These are phyloP conservation scores for Xenopus petersii DNA, from an alignment of 2,797 vertebrate species.

Conservation along the genomic window DNA sequence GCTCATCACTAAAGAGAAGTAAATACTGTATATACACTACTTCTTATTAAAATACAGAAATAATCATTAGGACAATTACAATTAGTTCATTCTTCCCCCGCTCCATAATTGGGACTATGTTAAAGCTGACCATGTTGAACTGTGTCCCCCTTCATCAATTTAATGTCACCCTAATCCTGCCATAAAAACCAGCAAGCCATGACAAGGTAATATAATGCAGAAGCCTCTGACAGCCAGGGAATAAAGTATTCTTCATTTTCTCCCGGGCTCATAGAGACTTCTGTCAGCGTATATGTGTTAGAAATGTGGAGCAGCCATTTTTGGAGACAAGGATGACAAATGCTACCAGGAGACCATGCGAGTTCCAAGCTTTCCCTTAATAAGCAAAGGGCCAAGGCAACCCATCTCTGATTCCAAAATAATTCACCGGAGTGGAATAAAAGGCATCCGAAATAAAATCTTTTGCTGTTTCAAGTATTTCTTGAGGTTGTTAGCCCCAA, in stretches of 20 bases:
- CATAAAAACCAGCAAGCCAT: neutral
- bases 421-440: neutral
- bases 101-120: too few species aligned
- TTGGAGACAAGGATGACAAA: constrained; percentile 1
- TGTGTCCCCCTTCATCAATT: too few species aligned
- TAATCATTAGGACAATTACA: too few species aligned
- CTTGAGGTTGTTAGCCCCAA: neutral
- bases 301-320: neutral
- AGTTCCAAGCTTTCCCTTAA: neutral
- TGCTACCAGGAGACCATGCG: neutral
- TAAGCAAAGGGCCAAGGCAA: neutral
- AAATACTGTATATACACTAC: too few species aligned
- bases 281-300: neutral
- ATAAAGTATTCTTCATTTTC: neutral
- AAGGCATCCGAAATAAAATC: too few species aligned
- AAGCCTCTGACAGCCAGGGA: neutral
- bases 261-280: neutral
- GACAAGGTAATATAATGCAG: neutral
- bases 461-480: neutral
- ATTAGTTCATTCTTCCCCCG: too few species aligned
- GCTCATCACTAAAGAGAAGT: too few species aligned
- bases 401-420: neutral
- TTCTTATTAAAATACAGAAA: too few species aligned
- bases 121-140: neutral
- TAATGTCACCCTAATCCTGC: too few species aligned